These are phyloP conservation scores for Falco peregrinus DNA, from an alignment of 2,797 vertebrate genomes.

Conservation along the genomic window DNA sequence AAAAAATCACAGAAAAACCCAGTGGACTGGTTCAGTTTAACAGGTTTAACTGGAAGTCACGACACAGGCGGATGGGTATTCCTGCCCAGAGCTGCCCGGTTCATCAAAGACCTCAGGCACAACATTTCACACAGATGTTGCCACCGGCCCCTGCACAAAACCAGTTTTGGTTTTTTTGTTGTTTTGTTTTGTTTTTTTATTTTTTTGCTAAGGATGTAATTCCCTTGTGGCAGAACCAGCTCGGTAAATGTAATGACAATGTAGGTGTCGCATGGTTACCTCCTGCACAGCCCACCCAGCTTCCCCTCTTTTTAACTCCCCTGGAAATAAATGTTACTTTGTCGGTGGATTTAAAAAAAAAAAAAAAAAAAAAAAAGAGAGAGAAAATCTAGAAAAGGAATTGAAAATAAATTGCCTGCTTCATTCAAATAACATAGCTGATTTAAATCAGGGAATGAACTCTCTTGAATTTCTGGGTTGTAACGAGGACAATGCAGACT, in stretches of 20 bases:
- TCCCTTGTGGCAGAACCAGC: background rate
- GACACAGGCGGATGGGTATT: accelerated
- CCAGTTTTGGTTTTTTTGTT: no score
- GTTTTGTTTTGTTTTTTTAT: background rate
- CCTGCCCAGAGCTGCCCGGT: no score
- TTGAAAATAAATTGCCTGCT: conserved; percentile 35
- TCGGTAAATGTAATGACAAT: background rate
- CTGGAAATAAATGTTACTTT: background rate
- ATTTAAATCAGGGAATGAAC: conserved; percentile 30
- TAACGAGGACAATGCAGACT: background rate
- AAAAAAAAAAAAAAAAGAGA: accelerated
- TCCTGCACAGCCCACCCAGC: background rate
- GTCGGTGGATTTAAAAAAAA: background rate
- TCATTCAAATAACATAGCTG: conserved; percentile 16
- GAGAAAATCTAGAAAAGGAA: background rate
- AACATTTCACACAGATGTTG: accelerated
- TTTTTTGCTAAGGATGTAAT: background rate
- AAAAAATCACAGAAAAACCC: background rate
- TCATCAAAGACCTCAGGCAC: background rate
- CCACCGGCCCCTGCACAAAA: background rate
- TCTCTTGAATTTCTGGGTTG: background rate
- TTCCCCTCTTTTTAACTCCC: background rate
- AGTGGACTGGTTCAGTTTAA: background rate
- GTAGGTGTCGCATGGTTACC: background rate
- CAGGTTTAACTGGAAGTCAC: background rate